phyloP scores from a whole-genome alignment of 2,797 vertebrate species.

The Tolypeutes matacus region DNA sequence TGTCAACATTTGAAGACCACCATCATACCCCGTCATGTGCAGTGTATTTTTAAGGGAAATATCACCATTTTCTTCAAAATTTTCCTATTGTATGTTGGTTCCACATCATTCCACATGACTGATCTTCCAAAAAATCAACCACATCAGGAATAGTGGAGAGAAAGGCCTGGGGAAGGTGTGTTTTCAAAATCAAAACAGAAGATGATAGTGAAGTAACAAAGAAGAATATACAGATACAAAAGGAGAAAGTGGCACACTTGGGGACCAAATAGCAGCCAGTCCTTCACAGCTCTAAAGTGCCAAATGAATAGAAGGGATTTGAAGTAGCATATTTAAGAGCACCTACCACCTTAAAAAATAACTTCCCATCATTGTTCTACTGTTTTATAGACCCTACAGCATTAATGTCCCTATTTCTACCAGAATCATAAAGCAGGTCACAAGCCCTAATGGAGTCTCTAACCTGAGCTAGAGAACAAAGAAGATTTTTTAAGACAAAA shows the following conservation, averaged over 20 bases:
- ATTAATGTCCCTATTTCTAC: background rate
- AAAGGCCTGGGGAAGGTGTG: background rate
- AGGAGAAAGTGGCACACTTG: background rate
- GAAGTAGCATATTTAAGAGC: slow-evolving; percentile 52
- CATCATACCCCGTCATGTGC: background rate
- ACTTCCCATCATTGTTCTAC: background rate
- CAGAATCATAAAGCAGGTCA: slow-evolving; percentile 66
- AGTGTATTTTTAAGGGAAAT: background rate
- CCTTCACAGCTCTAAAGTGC: background rate
- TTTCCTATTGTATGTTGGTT: slow-evolving; percentile 12
- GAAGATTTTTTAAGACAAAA: slow-evolving; percentile 71
- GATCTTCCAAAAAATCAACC: slow-evolving; percentile 21
- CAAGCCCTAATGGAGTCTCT: slow-evolving; percentile 65
- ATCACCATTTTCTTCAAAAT: background rate
- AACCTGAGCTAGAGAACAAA: slow-evolving; percentile 75
- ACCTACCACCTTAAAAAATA: slow-evolving; percentile 31
- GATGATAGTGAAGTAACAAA: background rate
- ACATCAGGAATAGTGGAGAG: background rate
- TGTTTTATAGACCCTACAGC: slow-evolving; percentile 55
- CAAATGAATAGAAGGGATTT: background rate
- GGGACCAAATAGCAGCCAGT: background rate
- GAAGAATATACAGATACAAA: background rate
- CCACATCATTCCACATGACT: background rate
- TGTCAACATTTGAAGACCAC: background rate
- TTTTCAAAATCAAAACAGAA: slow-evolving; percentile 51